These are phyloP conservation scores for Tenodera sinensis DNA, from an alignment of 2,888 invertebrate species.

Conservation along the genomic window DNA sequence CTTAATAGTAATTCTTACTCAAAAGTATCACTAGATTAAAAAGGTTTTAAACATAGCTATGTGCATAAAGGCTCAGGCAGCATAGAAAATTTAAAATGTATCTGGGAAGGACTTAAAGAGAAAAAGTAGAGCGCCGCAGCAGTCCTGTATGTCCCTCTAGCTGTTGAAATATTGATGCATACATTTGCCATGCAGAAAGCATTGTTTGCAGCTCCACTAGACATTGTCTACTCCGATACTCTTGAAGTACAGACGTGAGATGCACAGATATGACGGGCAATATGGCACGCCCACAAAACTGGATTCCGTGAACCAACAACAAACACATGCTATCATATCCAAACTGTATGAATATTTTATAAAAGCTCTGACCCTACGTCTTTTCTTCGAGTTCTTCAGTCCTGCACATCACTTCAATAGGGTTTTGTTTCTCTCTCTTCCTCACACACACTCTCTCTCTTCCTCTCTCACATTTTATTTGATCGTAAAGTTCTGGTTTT, in stretches of 20 bases:
- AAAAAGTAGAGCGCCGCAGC: neutral
- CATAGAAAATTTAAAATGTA: neutral
- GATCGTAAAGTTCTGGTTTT: slow-evolving; percentile 9
- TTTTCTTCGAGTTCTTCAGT: neutral
- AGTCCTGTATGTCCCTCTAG: neutral
- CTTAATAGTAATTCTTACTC: no score
- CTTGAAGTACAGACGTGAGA: neutral
- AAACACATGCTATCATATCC: neutral
- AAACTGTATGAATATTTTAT: slow-evolving; percentile 1
- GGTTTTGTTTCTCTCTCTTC: neutral
- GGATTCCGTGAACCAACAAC: neutral
- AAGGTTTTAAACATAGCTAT: no score
- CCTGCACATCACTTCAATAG: neutral
- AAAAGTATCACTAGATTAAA: no score
- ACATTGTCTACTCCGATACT: neutral
- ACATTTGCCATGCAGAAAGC: neutral
- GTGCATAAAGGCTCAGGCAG: no score
- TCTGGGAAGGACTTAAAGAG: neutral
- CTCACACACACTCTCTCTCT: no score
- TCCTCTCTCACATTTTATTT: neutral
- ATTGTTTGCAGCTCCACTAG: neutral
- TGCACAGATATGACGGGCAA: neutral
- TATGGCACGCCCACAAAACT: neutral
- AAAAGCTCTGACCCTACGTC: neutral
- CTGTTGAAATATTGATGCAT: neutral